Evolutionary conservation across 2,113 vertebrate genomes (phyloP).

Genomic region (Corythaeola cristata): DNA sequence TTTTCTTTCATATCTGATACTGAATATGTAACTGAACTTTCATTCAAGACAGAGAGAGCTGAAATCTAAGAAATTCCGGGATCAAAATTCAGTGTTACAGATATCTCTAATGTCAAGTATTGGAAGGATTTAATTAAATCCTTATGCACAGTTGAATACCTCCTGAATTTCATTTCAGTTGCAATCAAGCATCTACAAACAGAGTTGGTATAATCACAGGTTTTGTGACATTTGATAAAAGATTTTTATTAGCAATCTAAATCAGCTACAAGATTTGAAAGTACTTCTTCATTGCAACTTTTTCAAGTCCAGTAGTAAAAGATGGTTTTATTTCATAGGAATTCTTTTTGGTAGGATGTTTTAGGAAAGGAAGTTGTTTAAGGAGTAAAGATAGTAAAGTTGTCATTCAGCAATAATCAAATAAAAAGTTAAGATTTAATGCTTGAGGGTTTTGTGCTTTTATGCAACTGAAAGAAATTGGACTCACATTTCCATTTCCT

Average conservation of each 20-base stretch:
- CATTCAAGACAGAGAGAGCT: neutral
- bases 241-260: slow-evolving; percentile 10
- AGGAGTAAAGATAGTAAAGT: neutral
- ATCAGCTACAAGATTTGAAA: neutral
- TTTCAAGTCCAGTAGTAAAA: neutral
- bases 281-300: neutral
- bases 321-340: neutral
- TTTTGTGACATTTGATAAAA: slow-evolving; percentile 30
- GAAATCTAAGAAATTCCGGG: neutral
- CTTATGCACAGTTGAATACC: slow-evolving; percentile 32
- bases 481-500: neutral
- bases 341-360: neutral
- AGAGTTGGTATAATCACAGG: neutral
- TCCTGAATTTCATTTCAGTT: slow-evolving; percentile 30
- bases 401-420: neutral
- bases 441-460: neutral
- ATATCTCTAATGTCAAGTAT: slow-evolving; percentile 13
- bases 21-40: neutral
- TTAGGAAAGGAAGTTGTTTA: neutral
- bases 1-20: neutral
- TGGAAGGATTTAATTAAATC: slow-evolving; percentile 39
- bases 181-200: neutral
- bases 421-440: neutral
- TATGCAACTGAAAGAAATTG: neutral
- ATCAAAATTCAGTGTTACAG: slow-evolving; percentile 22